Evolutionary conservation across 2,888 invertebrate genomes (phyloP), one percentile per base, ranked within the genome.

Genomic region (Torymus tubicola): DNA sequence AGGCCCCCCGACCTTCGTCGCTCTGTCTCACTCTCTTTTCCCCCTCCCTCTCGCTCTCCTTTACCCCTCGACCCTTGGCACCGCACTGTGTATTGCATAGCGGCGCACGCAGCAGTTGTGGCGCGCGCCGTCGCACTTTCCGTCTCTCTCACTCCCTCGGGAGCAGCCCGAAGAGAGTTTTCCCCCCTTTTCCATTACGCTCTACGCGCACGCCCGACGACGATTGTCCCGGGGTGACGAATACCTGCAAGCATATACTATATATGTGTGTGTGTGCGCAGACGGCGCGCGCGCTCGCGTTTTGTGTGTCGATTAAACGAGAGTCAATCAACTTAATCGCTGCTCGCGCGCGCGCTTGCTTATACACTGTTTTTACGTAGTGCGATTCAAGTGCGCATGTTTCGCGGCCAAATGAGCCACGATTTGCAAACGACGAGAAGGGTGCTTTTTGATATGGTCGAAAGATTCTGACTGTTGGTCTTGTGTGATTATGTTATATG

Each of bases 1-100:
- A 84, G 73, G 69, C 81, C 83, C 79, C 78, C 77, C 73, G 78
- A 78, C 57, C 53, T 50, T 78, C 31, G 42, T 42, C 5, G 42
- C 42, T 42, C 42, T 8, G 42, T 50, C 73, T 67, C 79, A 21
- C 73, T 73, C 77, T 31, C 42, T 42, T 42, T 42, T 42, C 42
- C 42, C 69, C 52, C 8, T 70, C 82, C 77, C 79, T 68, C 81
- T 70, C 74, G 31, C 71, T 64, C 50, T 55, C 50, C 65, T 69
- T 21, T 52, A 24, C 3, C 61, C 16, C 3, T 52, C 24, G 67
- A 77, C 67, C 78, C 73, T 60, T 70, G 76, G 75, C 31, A 63
- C 16, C 70, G 58, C 63, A 61, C 63, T 24, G 57, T 64, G 4
- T 60, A 73, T 55, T 58, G 74, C 11, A n/a, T n/a, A 75, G 53